These are phyloP conservation scores for Stomatorhinus walkeri DNA, from an alignment of 2,797 vertebrate genomes.

Conservation along the genomic window DNA sequence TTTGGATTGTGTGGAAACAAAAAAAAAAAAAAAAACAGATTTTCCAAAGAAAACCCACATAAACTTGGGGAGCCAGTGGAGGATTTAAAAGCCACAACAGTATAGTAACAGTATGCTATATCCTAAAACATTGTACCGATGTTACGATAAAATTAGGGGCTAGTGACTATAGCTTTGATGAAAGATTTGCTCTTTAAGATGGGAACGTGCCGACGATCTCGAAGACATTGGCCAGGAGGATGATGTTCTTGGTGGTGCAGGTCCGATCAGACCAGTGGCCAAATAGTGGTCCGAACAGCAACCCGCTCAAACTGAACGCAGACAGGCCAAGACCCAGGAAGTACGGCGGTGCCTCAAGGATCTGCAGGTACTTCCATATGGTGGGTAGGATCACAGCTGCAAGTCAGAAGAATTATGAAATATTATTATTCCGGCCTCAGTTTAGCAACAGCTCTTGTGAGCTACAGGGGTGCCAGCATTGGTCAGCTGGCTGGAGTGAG, in stretches of 20 bases:
- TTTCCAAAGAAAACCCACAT: background rate
- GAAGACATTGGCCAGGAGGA: conserved; percentile 70
- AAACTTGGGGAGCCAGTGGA: background rate
- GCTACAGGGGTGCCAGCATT: background rate
- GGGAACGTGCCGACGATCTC: conserved; percentile 65
- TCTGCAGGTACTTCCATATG: conserved; percentile 74
- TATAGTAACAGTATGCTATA: background rate
- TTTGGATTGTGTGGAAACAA: background rate
- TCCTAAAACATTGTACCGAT: background rate
- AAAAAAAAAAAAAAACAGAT: background rate
- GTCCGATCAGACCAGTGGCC: conserved; percentile 69
- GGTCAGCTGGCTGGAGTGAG: no score
- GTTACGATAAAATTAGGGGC: background rate
- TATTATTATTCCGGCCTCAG: background rate
- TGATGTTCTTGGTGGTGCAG: conserved; percentile 63
- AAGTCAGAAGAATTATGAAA: background rate
- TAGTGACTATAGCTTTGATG: background rate
- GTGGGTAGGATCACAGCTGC: conserved; percentile 77
- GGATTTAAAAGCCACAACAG: background rate
- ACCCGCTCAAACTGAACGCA: conserved; percentile 72
- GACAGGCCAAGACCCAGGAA: conserved; percentile 72
- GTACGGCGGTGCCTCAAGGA: conserved; percentile 63
- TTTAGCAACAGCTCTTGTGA: background rate
- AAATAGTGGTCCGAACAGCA: conserved; percentile 67
- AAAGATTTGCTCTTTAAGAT: background rate